Conservation (phyloP, 2,797 vertebrate genomes). For the Catamblyrhynchus diadema region DNA sequence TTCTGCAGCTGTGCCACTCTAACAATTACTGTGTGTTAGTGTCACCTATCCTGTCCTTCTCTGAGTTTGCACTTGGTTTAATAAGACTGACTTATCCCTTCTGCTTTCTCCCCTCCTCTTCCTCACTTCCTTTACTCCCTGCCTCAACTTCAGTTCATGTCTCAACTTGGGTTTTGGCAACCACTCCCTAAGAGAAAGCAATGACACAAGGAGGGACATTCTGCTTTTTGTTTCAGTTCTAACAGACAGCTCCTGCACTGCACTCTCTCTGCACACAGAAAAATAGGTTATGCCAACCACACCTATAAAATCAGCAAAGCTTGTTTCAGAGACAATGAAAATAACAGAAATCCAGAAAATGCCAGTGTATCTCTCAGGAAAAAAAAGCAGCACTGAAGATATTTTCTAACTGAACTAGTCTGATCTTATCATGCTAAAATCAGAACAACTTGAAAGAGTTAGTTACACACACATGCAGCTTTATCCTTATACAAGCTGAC, state of each 20-base stretch:
- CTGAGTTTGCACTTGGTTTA: not conserved
- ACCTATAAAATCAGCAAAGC: not conserved
- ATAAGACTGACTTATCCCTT: not conserved
- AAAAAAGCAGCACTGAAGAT: not conserved
- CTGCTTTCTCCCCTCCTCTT: not conserved
- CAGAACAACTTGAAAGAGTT: not conserved
- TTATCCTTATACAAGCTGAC: not conserved
- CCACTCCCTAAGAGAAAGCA: not conserved
- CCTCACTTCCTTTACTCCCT: not conserved
- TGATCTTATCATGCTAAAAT: not conserved
- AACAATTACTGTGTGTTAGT: not conserved
- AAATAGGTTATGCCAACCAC: not conserved
- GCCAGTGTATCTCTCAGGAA: not conserved
- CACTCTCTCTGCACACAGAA: not conserved
- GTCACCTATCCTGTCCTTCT: not conserved
- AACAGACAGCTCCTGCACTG: not conserved
- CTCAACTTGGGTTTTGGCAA: not conserved
- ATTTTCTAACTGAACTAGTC: not conserved
- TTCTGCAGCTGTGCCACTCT: not conserved
- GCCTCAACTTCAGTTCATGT: not conserved
- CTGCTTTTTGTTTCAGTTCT: not conserved
- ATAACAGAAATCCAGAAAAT: not conserved
- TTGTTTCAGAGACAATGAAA: not conserved
- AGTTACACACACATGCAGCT: not conserved
- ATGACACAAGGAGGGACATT: not conserved